Conservation (phyloP, 1,140 invertebrate genomes). For the Pseudomyrmex flavicornis region DNA sequence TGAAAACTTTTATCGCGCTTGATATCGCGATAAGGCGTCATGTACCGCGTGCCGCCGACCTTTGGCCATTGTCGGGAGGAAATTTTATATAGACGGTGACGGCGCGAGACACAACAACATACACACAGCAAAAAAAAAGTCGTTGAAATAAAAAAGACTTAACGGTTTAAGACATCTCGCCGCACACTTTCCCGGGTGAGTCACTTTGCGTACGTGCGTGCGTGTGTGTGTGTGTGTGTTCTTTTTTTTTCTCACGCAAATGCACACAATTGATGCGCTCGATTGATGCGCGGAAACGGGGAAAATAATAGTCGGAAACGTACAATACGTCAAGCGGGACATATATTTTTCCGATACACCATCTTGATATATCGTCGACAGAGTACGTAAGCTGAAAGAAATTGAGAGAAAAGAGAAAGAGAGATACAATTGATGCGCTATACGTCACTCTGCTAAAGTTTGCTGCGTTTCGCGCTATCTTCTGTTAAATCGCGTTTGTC, state of each 20-base stretch:
- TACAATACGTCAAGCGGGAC: conserved; percentile 25
- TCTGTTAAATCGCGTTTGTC: too few relatives aligned
- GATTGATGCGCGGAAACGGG: conserved; percentile 11
- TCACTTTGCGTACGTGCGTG: not conserved
- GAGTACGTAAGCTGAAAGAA: not conserved
- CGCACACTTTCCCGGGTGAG: not conserved
- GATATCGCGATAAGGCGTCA: conserved; percentile 41
- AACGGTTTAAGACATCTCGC: conserved; percentile 26
- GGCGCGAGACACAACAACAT: not conserved
- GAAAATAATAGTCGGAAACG: conserved; percentile 37
- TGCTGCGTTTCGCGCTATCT: too few relatives aligned
- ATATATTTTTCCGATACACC: conserved; percentile 45
- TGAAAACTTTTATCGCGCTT: conserved; percentile 59
- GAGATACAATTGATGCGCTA: not conserved
- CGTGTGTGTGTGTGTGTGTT: not conserved
- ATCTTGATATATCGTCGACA: conserved; percentile 25
- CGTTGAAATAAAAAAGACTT: not conserved
- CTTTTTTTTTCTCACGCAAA: conserved; percentile 25
- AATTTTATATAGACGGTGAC: conserved; percentile 10
- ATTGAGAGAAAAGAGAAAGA: not conserved
- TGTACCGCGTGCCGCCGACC: conserved; percentile 1
- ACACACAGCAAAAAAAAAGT: not conserved
- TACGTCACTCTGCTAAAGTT: not conserved
- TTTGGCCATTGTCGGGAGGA: conserved; percentile 30
- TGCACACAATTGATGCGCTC: conserved; percentile 20